Evolutionary conservation across 2,888 invertebrate species (phyloP).

Genomic region (Muscina levida): DNA sequence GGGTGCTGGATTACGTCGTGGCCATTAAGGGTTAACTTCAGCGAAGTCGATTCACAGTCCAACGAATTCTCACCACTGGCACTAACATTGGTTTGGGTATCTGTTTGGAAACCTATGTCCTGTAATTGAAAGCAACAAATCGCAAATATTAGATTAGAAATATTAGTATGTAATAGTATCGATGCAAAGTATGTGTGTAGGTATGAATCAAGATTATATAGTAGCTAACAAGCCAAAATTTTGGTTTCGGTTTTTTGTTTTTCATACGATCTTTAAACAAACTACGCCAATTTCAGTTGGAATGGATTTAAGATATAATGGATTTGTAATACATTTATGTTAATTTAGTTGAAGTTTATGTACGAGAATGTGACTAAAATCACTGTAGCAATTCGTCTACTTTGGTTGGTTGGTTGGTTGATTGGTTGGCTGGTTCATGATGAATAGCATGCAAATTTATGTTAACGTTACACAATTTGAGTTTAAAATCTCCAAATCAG

Average conservation of each 20-base stretch:
- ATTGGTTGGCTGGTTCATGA: too few species aligned
- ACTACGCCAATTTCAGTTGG: constrained; percentile 43
- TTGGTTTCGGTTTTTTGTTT: constrained; percentile 26
- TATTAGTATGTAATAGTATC: neutral
- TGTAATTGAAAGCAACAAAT: constrained; percentile 71
- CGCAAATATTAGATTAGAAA: neutral
- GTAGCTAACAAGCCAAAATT: constrained; percentile 50
- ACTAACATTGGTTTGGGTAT: constrained; percentile 87
- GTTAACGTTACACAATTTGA: constrained; percentile 1
- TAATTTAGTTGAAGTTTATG: constrained; percentile 45
- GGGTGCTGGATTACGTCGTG: constrained; percentile 73
- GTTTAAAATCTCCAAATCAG: constrained; percentile 34
- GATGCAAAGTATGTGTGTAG: neutral
- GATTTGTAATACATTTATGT: constrained; percentile 18
- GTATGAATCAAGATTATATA: neutral
- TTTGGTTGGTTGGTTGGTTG: too few species aligned
- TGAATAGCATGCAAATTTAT: constrained; percentile 29
- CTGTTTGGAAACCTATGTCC: constrained; percentile 90
- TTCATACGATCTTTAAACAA: constrained; percentile 6
- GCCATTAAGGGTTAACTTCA: constrained; percentile 51
- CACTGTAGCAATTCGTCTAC: neutral
- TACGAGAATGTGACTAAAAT: too few species aligned
- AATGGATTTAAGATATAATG: constrained; percentile 36
- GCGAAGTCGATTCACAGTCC: constrained; percentile 80
- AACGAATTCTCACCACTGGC: constrained; percentile 82